These are phyloP conservation scores for Caerostris extrusa DNA, from an alignment of 1,140 invertebrate genomes.

Conservation along the genomic window DNA sequence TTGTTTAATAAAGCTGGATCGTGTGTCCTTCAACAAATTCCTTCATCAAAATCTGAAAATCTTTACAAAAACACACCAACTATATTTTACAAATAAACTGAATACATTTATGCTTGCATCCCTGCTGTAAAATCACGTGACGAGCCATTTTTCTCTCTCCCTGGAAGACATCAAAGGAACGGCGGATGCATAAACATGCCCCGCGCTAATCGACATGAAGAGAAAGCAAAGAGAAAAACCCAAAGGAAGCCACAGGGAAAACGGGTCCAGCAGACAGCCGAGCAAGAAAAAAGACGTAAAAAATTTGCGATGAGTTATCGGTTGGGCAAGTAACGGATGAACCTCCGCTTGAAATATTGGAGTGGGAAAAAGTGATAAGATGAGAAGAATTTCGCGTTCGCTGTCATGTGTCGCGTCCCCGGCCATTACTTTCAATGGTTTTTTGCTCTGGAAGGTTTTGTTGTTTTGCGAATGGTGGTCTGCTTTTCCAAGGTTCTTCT, in stretches of 20 bases:
- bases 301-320: not conserved
- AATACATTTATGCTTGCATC: too few species aligned
- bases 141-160: not conserved
- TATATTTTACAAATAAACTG: too few species aligned
- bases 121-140: not conserved
- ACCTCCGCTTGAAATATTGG: not conserved
- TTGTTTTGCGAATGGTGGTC: not conserved
- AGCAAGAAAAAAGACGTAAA: not conserved
- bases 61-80: too few species aligned
- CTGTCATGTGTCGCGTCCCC: slow-evolving; percentile 5
- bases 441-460: not conserved
- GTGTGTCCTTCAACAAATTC: too few species aligned
- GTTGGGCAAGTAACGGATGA: not conserved
- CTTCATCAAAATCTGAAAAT: too few species aligned
- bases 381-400: slow-evolving; percentile 1
- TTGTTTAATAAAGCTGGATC: too few species aligned
- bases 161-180: not conserved
- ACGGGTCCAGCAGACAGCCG: not conserved
- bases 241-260: not conserved
- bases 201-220: not conserved
- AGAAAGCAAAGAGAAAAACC: not conserved
- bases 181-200: slow-evolving; percentile 22
- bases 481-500: not conserved
- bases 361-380: not conserved
- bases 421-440: not conserved